A percentile compares a stretch with the other conserved stretches of the same genome.
Evolutionary conservation across 1,140 invertebrate species (phyloP).

Genomic region (Cydia strobilella): DNA sequence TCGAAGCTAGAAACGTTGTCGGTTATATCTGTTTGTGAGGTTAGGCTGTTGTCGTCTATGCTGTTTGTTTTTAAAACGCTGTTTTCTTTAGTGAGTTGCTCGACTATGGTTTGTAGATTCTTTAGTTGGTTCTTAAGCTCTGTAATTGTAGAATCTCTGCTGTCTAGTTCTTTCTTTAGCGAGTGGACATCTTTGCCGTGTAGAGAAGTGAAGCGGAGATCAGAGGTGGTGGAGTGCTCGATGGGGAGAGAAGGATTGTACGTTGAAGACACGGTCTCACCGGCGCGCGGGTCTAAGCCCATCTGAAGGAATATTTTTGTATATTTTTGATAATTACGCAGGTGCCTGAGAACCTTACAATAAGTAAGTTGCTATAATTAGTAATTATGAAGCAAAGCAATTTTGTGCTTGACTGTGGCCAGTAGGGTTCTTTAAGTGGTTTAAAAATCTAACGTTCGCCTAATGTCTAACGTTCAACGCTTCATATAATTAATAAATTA

Average conservation of each 20-base stretch:
- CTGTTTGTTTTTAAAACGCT: constrained; percentile 81
- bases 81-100: constrained; percentile 86
- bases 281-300: constrained; percentile 56
- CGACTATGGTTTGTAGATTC: constrained; percentile 82
- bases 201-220: constrained; percentile 44
- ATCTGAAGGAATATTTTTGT: no score
- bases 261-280: constrained; percentile 66
- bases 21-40: constrained; percentile 57
- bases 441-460: no score
- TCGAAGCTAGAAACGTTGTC: constrained; percentile 54
- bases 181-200: constrained; percentile 58
- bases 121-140: constrained; percentile 83
- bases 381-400: no score
- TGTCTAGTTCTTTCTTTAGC: constrained; percentile 69
- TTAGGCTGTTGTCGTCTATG: constrained; percentile 66
- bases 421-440: no score
- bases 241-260: constrained; percentile 69
- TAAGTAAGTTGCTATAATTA: no score
- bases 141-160: constrained; percentile 77
- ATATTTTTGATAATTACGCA: no score
- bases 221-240: constrained; percentile 51
- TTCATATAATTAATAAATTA: no score
- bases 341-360: no score
- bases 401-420: no score
- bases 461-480: no score